phyloP scores from a whole-genome alignment of 2,888 invertebrate species.

The Trissoscelio sp. region DNA sequence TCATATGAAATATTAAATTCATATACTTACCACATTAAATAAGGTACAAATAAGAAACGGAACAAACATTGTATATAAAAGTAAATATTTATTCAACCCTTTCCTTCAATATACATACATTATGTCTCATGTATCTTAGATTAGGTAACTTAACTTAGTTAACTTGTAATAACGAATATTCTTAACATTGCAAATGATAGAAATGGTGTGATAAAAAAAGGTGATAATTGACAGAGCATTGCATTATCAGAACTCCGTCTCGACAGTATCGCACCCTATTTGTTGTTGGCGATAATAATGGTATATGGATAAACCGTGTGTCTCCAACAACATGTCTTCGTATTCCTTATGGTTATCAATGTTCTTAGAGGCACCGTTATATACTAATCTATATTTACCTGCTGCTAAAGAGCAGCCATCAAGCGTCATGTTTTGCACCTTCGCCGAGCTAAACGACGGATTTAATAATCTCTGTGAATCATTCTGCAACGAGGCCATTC shows the following conservation, averaged over 20 bases:
- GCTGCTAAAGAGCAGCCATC: conserved; percentile 72
- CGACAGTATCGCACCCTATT: conserved; percentile 69
- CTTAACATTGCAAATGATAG: too few relatives aligned
- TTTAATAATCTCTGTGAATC: conserved; percentile 75
- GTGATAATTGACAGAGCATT: conserved; percentile 55
- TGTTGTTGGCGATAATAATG: conserved; percentile 81
- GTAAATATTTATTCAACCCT: too few relatives aligned
- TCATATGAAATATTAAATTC: too few relatives aligned
- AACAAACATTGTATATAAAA: too few relatives aligned
- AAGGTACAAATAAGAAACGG: too few relatives aligned
- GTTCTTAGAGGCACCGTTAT: conserved; percentile 67
- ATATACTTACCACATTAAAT: too few relatives aligned
- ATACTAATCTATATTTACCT: conserved; percentile 75
- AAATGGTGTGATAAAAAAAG: conserved; percentile 59
- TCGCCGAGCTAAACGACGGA: conserved; percentile 28
- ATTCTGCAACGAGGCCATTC: conserved; percentile 77
- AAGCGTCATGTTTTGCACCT: conserved; percentile 39
- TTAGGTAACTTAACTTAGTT: too few relatives aligned
- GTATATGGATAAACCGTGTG: conserved; percentile 87
- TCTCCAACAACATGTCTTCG: conserved; percentile 87
- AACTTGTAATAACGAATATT: too few relatives aligned
- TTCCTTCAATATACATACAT: too few relatives aligned
- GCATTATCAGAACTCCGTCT: conserved; percentile 75
- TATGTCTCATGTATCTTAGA: too few relatives aligned
- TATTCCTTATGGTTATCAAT: conserved; percentile 71